Conservation (phyloP, 2,113 vertebrate species). For the Onychostoma macrolepis region DNA sequence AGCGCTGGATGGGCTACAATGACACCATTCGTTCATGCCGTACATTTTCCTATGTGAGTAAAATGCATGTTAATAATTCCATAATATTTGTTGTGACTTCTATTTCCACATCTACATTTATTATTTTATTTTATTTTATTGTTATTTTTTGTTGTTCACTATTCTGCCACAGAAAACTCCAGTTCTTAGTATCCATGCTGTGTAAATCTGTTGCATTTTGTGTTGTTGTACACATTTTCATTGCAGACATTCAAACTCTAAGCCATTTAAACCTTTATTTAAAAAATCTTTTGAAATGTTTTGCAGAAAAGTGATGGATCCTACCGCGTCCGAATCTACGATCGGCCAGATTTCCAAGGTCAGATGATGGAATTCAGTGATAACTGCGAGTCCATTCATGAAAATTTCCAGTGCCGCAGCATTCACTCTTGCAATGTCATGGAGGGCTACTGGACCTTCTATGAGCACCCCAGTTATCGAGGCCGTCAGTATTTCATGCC, state of each 20-base stretch:
- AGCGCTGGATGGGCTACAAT: slow-evolving; percentile 66
- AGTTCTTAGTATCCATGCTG: not conserved
- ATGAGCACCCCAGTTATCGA: slow-evolving; percentile 67
- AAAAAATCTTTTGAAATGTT: not conserved
- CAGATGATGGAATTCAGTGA: slow-evolving; percentile 73
- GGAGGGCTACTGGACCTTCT: slow-evolving; percentile 73
- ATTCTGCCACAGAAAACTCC: not conserved
- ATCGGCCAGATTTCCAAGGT: slow-evolving; percentile 71
- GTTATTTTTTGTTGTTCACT: not conserved
- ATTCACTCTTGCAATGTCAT: slow-evolving; percentile 70
- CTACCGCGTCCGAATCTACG: slow-evolving; percentile 69
- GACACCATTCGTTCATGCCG: slow-evolving; percentile 61
- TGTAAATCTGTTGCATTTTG: not conserved
- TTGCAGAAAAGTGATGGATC: slow-evolving; percentile 68
- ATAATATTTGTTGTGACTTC: not conserved
- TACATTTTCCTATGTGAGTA: slow-evolving; percentile 71
- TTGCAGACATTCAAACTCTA: not conserved
- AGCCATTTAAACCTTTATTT: not conserved
- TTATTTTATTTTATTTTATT: not conserved
- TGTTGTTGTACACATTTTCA: not conserved
- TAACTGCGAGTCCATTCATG: slow-evolving; percentile 73
- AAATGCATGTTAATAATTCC: not conserved
- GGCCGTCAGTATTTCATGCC: slow-evolving; percentile 73
- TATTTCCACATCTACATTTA: not conserved
- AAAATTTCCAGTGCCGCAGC: slow-evolving; percentile 68